Base-by-base conservation (phyloP, 2,797 vertebrate species). In the Oophaga sylvatica region DNA sequence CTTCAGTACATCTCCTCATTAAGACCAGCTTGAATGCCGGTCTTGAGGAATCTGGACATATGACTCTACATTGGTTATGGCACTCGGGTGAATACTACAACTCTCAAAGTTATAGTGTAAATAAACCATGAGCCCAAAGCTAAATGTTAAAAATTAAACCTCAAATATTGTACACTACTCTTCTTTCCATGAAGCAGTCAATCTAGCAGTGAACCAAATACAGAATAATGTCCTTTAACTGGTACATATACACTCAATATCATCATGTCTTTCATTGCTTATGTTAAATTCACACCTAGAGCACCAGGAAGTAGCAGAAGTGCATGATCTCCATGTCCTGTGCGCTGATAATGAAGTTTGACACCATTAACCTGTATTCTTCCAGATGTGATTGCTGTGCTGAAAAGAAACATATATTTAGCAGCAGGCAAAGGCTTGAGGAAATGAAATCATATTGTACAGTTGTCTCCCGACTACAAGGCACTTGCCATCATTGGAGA, bases 241-340 rank as follows among this genome's bases (percentile, higher is more conserved):
- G 16, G 17, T 41, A 68, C 62, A 29, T 19, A 57, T 29, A 77
- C 56, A 31, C 8, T 8, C 53, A 77, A 41, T 41, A 41, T 41
- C 35, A 41, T 41, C 35, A 41, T 76, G 20, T n/a, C 10, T 9
- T 48, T 76, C 22, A 57, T 78, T 11, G 35, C 35, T 41, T 41
- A 41, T 68, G 94, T 86, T 91, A 97, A 16, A 15, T 90, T 41
- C 94, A 88, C 84, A 98, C 97, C 97, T 90, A 99, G 89, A 93
- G 97, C 97, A 63, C 97, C 97, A 0, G 97, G 97, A 85, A 98
- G 92, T 80, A 98, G 91, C 87, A 99, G 93, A 85, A 97, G 91
- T 0, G 92, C 92, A 26, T 97, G 97, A 11, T 93, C 92, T 83
- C 97, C 97, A 85, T 87, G 90, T 89, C 97, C 97, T 0, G 95